phyloP scores from a whole-genome alignment of 2,888 invertebrate genomes.

The Noctua pronuba region DNA sequence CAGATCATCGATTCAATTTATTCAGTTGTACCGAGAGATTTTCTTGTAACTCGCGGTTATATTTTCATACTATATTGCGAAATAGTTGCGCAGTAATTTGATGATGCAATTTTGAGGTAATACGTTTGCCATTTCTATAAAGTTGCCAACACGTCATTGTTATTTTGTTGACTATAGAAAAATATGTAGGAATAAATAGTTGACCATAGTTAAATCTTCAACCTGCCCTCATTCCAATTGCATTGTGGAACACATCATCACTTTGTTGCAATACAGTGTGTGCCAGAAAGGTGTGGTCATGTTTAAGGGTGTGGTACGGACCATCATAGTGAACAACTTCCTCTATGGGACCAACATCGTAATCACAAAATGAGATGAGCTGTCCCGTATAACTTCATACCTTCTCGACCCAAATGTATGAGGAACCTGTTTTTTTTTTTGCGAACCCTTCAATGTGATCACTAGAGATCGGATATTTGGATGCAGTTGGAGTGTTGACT shows the following conservation, averaged over 20 bases:
- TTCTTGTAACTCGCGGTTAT: not conserved
- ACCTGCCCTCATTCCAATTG: not conserved
- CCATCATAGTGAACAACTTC: not conserved
- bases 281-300: not conserved
- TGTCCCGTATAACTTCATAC: no score
- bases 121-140: not conserved
- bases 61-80: slow-evolving; percentile 9
- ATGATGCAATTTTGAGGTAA: not conserved
- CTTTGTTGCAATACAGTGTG: not conserved
- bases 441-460: no score
- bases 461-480: no score
- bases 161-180: no score
- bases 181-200: no score
- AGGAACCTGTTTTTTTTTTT: no score
- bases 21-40: not conserved
- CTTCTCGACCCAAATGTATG: no score
- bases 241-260: not conserved
- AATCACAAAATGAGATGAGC: no score
- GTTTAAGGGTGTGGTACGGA: not conserved
- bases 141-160: not conserved
- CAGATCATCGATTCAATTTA: not conserved
- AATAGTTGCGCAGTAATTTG: slow-evolving; percentile 26
- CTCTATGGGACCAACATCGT: not conserved
- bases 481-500: no score
- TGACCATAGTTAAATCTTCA: not conserved